Evolutionary conservation across 2,888 invertebrate genomes (phyloP), one percentile per base, ranked within the genome.

Genomic region (Clitarchus hookeri): DNA sequence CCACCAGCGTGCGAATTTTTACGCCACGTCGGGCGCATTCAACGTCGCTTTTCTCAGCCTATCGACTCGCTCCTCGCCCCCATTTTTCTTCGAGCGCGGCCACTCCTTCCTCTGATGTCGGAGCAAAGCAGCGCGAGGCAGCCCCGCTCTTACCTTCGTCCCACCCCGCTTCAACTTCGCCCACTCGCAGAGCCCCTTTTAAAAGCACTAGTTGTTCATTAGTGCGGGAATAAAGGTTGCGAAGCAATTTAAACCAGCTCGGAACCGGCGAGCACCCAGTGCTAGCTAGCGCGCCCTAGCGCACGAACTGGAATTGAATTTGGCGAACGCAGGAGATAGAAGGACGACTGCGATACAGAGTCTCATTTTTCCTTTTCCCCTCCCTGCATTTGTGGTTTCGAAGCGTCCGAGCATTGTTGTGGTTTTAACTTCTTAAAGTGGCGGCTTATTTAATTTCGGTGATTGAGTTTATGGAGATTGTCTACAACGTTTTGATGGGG

Each of bases 231-330:
- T 65, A 65, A 65, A 65, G 65, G 65, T 65, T 65, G 65, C 65
- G 65, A 65, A 65, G 65, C 65, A 65, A 65, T 65, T 65, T 65
- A 65, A 65, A 65, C 19, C 65, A 65, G 65, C 65, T 65, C 65
- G 65, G n/a, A 23, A 2, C n/a, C n/a, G 53, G 19, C 53, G 53
- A 53, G 8, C 19, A 53, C 19, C 53, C 65, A n/a, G 65, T 36
- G 36, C 36, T 36, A 36, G 23, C 65, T n/a, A 23, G 19, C 48
- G 48, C 16, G 48, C 48, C 16, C 48, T 48, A 48, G 16, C 65
- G 65, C n/a, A 16, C 23, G n/a, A 65, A 6, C n/a, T 3, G 65
- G 65, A 65, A 65, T 65, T 65, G n/a, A 65, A 65, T 65, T 65
- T 23, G n/a, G n/a, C n/a, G 19, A n/a, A 23, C 65, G n/a, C 12